phyloP scores from a whole-genome alignment of 2,113 vertebrate species.

The Hipposideros armiger region DNA sequence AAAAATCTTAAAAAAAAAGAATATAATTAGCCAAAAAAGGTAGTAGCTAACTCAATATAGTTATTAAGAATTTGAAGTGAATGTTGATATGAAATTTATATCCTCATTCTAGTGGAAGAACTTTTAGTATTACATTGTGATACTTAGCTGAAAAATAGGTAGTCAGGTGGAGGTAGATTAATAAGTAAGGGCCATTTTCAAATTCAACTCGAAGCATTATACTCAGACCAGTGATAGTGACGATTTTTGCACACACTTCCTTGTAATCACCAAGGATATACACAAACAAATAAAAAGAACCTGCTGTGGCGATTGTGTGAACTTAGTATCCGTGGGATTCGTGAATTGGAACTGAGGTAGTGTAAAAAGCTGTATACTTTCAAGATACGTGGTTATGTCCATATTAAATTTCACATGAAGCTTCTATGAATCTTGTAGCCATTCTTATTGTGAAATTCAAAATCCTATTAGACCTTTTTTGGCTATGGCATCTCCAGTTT shows the following conservation, averaged over 20 bases:
- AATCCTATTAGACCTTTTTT: neutral
- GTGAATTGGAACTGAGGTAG: neutral
- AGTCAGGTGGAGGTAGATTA: neutral
- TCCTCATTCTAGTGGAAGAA: neutral
- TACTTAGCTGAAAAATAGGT: neutral
- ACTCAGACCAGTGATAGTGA: neutral
- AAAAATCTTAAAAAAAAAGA: neutral
- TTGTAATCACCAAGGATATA: neutral
- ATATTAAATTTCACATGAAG: neutral
- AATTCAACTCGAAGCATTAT: neutral
- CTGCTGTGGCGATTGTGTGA: neutral
- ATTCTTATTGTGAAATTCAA: slow-evolving; percentile 16
- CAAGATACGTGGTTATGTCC: neutral
- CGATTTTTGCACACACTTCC: neutral
- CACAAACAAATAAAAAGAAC: neutral
- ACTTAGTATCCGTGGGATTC: neutral
- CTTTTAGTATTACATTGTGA: slow-evolving; percentile 13
- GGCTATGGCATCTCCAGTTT: neutral
- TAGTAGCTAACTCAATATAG: neutral
- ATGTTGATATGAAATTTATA: neutral
- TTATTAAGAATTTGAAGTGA: slow-evolving; percentile 23
- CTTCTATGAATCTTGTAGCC: neutral
- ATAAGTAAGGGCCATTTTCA: slow-evolving; percentile 14
- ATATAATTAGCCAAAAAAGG: neutral
- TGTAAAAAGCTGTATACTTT: neutral